phyloP scores from a whole-genome alignment of 2,797 vertebrate genomes.

The Cottoperca gobio region DNA sequence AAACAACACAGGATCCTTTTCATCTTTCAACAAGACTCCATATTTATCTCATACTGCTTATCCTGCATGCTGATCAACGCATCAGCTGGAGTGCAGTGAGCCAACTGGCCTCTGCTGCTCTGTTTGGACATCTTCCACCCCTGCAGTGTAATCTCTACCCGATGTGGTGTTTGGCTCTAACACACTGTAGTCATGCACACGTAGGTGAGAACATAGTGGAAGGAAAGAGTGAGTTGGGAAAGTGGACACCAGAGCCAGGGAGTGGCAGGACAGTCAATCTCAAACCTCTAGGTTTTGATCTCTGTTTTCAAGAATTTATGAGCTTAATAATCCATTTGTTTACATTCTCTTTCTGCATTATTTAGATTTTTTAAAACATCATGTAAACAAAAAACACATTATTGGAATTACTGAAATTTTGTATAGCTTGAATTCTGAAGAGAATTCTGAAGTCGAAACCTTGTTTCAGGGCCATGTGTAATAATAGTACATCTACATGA shows the following conservation, averaged over 20 bases:
- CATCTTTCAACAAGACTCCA: slow-evolving; percentile 39
- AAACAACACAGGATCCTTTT: slow-evolving; percentile 27
- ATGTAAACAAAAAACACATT: neutral
- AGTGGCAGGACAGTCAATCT: neutral
- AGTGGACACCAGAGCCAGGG: slow-evolving; percentile 11
- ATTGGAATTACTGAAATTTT: neutral
- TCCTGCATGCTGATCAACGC: slow-evolving; percentile 21
- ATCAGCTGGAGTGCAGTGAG: slow-evolving; percentile 17
- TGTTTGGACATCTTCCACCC: slow-evolving; percentile 49
- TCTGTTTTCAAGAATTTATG: neutral
- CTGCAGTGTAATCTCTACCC: slow-evolving; percentile 63
- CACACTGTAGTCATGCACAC: neutral
- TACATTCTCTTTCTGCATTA: neutral
- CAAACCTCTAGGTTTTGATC: neutral
- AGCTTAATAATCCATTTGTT: neutral
- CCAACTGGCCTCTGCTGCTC: slow-evolving; percentile 43
- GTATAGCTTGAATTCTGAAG: neutral
- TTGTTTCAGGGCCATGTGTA: neutral
- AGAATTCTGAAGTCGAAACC: neutral
- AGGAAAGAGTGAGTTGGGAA: neutral
- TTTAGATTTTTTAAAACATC: neutral
- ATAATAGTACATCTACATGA: neutral
- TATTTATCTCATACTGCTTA: slow-evolving; percentile 19
- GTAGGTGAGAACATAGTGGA: slow-evolving; percentile 30
- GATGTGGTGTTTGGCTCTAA: slow-evolving; percentile 37